These are phyloP conservation scores for Atta cephalotes DNA, from an alignment of 1,140 invertebrate species.

Conservation along the genomic window DNA sequence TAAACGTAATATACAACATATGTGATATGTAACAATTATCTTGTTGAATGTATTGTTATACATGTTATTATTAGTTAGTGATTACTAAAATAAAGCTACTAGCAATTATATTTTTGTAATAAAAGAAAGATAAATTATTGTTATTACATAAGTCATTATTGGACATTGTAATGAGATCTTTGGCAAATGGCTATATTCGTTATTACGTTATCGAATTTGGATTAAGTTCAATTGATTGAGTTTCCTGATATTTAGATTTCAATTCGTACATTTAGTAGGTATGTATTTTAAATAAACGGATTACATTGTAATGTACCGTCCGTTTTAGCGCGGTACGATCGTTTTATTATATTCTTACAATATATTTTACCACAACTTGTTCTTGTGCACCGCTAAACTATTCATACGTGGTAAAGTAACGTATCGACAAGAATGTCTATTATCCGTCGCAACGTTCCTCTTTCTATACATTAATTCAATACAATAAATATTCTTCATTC, in stretches of 20 bases:
- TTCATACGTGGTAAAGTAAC: slow-evolving; percentile 69
- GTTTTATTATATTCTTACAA: slow-evolving; percentile 75
- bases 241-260: slow-evolving; percentile 15
- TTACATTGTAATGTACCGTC: slow-evolving; percentile 78
- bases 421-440: slow-evolving; percentile 77
- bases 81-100: neutral
- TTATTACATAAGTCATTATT: neutral
- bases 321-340: slow-evolving; percentile 74
- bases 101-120: neutral
- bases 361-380: slow-evolving; percentile 72
- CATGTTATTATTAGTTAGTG: no score
- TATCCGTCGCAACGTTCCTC: slow-evolving; percentile 58
- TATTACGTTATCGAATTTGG: neutral
- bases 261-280: slow-evolving; percentile 69
- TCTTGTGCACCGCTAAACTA: slow-evolving; percentile 76
- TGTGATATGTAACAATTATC: no score
- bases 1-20: no score
- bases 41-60: no score
- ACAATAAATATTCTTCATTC: slow-evolving; percentile 33
- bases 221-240: neutral
- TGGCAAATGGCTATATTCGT: neutral
- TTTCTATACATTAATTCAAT: slow-evolving; percentile 37
- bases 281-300: slow-evolving; percentile 83
- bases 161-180: neutral
- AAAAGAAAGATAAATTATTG: slow-evolving; percentile 2